Evolutionary conservation across 2,888 invertebrate species (phyloP).

Genomic region (Cinara cedri): DNA sequence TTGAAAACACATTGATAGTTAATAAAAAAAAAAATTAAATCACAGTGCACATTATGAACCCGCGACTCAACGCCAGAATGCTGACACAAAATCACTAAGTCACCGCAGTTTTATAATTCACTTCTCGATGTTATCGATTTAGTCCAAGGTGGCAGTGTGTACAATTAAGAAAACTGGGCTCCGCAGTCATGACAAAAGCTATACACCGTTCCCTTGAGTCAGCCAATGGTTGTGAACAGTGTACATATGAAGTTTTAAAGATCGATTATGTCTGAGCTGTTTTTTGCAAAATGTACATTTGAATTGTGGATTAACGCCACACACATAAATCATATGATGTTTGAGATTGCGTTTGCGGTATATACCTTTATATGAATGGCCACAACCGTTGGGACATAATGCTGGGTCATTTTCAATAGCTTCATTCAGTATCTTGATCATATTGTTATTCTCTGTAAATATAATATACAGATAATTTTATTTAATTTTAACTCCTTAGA

Average conservation of each 20-base stretch:
- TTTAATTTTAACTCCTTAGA: too few species aligned
- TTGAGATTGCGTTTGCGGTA: slow-evolving; percentile 62
- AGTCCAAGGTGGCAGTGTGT: too few species aligned
- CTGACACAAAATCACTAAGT: too few species aligned
- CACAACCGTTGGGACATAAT: slow-evolving; percentile 44
- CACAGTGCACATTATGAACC: too few species aligned
- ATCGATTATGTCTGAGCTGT: slow-evolving; percentile 51
- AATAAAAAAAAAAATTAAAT: too few species aligned
- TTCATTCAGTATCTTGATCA: neutral
- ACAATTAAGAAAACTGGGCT: too few species aligned
- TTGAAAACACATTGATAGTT: too few species aligned
- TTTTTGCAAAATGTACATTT: slow-evolving; percentile 61
- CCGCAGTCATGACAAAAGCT: neutral
- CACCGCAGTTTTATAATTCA: too few species aligned
- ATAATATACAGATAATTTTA: neutral
- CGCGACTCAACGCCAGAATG: too few species aligned
- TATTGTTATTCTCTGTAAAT: neutral
- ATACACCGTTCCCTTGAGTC: too few species aligned
- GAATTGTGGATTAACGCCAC: slow-evolving; percentile 63
- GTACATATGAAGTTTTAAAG: slow-evolving; percentile 19
- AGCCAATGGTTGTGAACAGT: slow-evolving; percentile 32
- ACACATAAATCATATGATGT: slow-evolving; percentile 61
- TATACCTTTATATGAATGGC: slow-evolving; percentile 56
- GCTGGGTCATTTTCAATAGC: slow-evolving; percentile 21
- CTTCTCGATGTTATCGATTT: too few species aligned